Base-by-base conservation (phyloP, 2,888 invertebrate species). In the Pyrrhia umbra region DNA sequence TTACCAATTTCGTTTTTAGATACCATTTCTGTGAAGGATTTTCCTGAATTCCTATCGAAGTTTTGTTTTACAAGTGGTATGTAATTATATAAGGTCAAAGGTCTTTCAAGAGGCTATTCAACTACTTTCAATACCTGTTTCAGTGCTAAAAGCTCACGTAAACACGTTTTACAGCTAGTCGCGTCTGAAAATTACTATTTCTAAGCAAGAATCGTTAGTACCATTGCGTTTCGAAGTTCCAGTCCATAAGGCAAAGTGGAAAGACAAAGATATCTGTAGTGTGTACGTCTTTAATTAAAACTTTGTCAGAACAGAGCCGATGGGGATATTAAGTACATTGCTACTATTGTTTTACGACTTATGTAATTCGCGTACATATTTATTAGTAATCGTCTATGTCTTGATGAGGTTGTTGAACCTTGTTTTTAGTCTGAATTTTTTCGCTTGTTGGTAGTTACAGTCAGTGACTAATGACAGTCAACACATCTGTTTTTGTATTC, bases 211-310 rank as follows among this genome's bases (percentile, higher is more conserved):
- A 57, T 18, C 9, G 6, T 57, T 43, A 46, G 30, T 43, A 1
- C 20, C 27, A 40, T 47, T 37, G 49, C 56, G 55, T 54, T 39
- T 52, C 20, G 10, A 69, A 71, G 56, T 83, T 81, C 69, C 76
- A 79, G 69, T 68, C 75, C 68, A 84, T 69, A 80, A 83, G 79
- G 79, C 85, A 85, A 86, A 86, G 80, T 83, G 71, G 77, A 74
- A 80, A 86, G 82, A 81, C 77, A 77, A 71, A 80, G 64, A 77
- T 79, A 82, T 84, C 79, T 79, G 63, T 76, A 75, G 78, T 73
- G 79, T 83, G 81, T 84, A 82, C 81, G 81, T 90, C 85, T 90
- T 90, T 91, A 92, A 93, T 93, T 92, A 93, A 92, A 93, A 93
- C 88, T 93, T 93, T 89, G 78, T 71, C 82, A 75, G 75, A 68